Percentiles rank a stretch among this genome's conserved stretches.
Conservation (phyloP, 2,113 vertebrate species). For the Oceanodroma tethys region DNA sequence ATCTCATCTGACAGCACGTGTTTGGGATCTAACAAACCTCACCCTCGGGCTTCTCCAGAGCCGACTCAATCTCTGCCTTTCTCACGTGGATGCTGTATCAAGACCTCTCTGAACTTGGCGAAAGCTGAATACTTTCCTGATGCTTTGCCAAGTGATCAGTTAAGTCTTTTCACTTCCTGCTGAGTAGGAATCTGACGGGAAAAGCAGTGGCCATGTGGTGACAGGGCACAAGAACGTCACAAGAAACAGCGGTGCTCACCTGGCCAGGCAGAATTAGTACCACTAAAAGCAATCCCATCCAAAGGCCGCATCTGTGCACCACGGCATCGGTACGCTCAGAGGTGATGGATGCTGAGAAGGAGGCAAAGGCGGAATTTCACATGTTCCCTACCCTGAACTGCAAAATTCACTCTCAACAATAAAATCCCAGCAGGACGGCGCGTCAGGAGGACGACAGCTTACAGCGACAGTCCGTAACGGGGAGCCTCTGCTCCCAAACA, state of each 20-base stretch:
- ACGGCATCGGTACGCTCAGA: fast-evolving
- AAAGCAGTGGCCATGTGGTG: not conserved
- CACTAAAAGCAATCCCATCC: not conserved
- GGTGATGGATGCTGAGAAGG: fast-evolving
- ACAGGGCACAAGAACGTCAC: not conserved
- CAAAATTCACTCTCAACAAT: not conserved
- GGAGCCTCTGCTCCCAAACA: not conserved
- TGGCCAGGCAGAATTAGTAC: not conserved
- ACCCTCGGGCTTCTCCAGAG: not conserved
- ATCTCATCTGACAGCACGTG: not conserved
- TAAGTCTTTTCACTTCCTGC: not conserved
- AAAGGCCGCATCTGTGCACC: not conserved
- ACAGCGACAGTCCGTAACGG: not conserved
- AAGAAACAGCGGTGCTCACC: not conserved
- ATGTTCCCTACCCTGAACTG: not conserved
- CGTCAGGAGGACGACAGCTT: not conserved
- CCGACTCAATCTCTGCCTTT: not conserved
- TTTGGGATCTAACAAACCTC: not conserved
- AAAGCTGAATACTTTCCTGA: not conserved
- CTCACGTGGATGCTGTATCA: not conserved
- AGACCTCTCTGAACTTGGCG: not conserved
- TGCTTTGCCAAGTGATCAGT: not conserved
- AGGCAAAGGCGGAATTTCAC: not conserved
- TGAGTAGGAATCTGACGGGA: not conserved
- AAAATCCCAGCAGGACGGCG: not conserved